Conservation (phyloP, 2,797 vertebrate species). For the Pseudomugil tenellus region DNA sequence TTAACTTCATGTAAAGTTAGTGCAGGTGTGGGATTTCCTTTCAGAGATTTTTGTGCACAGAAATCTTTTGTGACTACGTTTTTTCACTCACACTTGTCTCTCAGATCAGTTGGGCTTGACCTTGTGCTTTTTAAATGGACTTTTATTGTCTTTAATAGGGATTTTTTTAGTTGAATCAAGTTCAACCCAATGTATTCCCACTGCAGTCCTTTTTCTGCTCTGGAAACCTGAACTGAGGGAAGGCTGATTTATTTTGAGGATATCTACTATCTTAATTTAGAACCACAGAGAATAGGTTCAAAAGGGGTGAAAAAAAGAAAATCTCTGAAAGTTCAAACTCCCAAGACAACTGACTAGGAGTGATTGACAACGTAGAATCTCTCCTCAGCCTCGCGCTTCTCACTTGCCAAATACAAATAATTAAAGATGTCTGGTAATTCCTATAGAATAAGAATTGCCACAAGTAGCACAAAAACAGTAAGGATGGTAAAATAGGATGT, state of each 20-base stretch:
- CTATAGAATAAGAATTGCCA: neutral
- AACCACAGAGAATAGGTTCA: conserved; percentile 10
- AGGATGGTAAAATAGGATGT: neutral
- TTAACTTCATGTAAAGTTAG: too few relatives aligned
- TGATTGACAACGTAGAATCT: conserved; percentile 8
- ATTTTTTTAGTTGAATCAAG: conserved; percentile 16
- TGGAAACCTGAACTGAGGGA: conserved; percentile 24
- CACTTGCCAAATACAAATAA: neutral
- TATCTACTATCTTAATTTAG: conserved; percentile 18
- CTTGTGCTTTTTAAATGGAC: conserved; percentile 21
- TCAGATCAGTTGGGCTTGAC: neutral
- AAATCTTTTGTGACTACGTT: too few relatives aligned
- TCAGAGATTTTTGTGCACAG: too few relatives aligned
- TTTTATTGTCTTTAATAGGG: conserved; percentile 29
- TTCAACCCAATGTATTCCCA: conserved; percentile 28
- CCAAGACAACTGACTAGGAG: neutral
- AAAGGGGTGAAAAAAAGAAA: neutral
- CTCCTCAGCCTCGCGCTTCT: neutral
- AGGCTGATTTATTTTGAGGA: conserved; percentile 30
- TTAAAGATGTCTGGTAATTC: neutral
- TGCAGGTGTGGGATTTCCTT: too few relatives aligned
- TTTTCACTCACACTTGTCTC: too few relatives aligned
- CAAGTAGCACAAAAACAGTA: neutral
- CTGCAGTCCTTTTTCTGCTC: conserved; percentile 8
- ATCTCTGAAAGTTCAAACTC: conserved; percentile 1